Conservation (phyloP, 2,797 vertebrate genomes). For the Ctenopoma kingsleyae region DNA sequence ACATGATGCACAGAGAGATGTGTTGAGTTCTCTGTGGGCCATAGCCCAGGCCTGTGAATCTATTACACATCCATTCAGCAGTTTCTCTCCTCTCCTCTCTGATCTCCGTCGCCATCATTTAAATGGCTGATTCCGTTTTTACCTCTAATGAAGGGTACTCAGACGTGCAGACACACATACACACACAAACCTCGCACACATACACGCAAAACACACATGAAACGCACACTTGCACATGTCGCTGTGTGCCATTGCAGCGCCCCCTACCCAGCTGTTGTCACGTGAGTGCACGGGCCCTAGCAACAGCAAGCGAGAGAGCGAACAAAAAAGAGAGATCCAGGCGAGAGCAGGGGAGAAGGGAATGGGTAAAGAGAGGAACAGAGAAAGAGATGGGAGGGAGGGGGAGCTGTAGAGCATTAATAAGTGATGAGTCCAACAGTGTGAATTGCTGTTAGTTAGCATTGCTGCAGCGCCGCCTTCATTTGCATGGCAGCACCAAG, state of each 20-base stretch:
- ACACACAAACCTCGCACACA: slow-evolving; percentile 24
- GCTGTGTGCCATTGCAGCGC: slow-evolving; percentile 80
- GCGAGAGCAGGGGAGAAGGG: slow-evolving; percentile 70
- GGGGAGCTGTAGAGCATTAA: slow-evolving; percentile 84
- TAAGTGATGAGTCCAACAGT: slow-evolving; percentile 89
- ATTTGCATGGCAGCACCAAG: slow-evolving; percentile 85
- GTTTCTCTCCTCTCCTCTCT: slow-evolving; percentile 65
- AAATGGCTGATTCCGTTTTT: slow-evolving; percentile 73
- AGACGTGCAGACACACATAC: slow-evolving; percentile 9
- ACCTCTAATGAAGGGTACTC: slow-evolving; percentile 74
- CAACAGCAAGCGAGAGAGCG: slow-evolving; percentile 83
- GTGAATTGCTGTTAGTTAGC: slow-evolving; percentile 87
- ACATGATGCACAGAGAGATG: slow-evolving; percentile 44
- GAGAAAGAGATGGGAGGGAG: slow-evolving; percentile 65
- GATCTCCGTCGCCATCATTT: slow-evolving; percentile 71
- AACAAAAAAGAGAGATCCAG: slow-evolving; percentile 76
- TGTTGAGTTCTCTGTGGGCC: slow-evolving; percentile 45
- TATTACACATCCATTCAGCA: slow-evolving; percentile 70
- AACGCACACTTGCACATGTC: slow-evolving; percentile 54
- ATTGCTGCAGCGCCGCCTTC: slow-evolving; percentile 81
- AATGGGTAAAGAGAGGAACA: slow-evolving; percentile 73
- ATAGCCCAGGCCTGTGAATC: slow-evolving; percentile 58
- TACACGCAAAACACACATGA: slow-evolving; percentile 44
- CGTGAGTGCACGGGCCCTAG: slow-evolving; percentile 85
- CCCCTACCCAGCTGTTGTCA: slow-evolving; percentile 86